Percentiles rank a stretch among this genome's conserved stretches.
phyloP scores from a whole-genome alignment of 2,797 vertebrate species.

The Pipistrellus pygmaeus region DNA sequence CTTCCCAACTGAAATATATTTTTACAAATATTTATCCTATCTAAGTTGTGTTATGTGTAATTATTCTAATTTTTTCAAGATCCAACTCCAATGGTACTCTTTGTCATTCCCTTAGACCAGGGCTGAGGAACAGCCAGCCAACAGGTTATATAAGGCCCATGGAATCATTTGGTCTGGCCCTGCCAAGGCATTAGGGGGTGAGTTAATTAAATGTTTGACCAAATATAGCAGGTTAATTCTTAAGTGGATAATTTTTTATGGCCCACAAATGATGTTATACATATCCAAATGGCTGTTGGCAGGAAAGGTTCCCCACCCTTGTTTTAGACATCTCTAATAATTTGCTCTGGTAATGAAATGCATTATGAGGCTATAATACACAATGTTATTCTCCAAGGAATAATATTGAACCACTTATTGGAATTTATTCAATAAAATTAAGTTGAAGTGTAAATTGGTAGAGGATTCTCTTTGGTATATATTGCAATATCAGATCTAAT shows the following conservation, averaged over 20 bases:
- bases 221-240: too few species aligned
- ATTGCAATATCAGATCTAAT: constrained; percentile 16
- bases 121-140: too few species aligned
- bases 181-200: too few species aligned
- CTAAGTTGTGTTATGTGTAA: not conserved
- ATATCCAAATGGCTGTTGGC: too few species aligned
- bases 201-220: too few species aligned
- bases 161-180: too few species aligned
- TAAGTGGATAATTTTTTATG: too few species aligned
- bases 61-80: not conserved
- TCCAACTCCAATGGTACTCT: not conserved
- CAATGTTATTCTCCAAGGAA: not conserved
- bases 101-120: not conserved
- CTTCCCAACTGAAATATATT: not conserved
- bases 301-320: too few species aligned
- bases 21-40: not conserved
- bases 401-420: not conserved
- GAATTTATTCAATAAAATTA: constrained; percentile 55
- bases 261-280: too few species aligned
- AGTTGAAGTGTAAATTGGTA: not conserved
- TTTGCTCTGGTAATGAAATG: constrained; percentile 33
- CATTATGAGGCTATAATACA: not conserved
- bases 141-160: too few species aligned
- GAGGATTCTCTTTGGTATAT: constrained; percentile 4
- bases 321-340: not conserved